Percentiles rank a stretch among this genome's conserved stretches.
Conservation (phyloP, 2,888 invertebrate species). For the Nomada ferruginata region DNA sequence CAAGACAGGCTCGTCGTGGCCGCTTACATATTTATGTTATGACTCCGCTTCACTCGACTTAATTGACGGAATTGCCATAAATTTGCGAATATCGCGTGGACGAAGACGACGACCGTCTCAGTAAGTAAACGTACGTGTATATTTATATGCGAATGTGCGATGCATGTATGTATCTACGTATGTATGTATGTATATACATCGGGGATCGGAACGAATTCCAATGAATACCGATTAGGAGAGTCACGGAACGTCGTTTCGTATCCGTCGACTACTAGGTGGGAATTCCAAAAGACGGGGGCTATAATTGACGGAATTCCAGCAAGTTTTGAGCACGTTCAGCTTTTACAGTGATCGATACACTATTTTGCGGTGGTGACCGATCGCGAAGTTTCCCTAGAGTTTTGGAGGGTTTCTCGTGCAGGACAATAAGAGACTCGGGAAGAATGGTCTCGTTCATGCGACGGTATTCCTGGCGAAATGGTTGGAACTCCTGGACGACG, state of each 20-base stretch:
- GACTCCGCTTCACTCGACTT: slow-evolving; percentile 82
- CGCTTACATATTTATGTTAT: slow-evolving; percentile 84
- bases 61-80: slow-evolving; percentile 84
- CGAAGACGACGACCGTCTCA: slow-evolving; percentile 32
- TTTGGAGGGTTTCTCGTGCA: slow-evolving; percentile 18
- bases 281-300: slow-evolving; percentile 61
- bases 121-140: not conserved
- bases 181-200: slow-evolving; percentile 9
- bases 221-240: slow-evolving; percentile 71
- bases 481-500: not conserved
- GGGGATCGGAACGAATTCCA: slow-evolving; percentile 67
- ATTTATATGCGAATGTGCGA: not conserved
- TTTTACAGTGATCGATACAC: slow-evolving; percentile 57
- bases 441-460: slow-evolving; percentile 28
- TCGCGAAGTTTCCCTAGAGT: slow-evolving; percentile 36
- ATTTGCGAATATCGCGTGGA: slow-evolving; percentile 80
- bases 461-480: slow-evolving; percentile 9
- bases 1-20: slow-evolving; percentile 73
- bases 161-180: not conserved
- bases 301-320: slow-evolving; percentile 59
- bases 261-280: slow-evolving; percentile 48
- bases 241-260: slow-evolving; percentile 62
- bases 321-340: slow-evolving; percentile 54
- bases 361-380: slow-evolving; percentile 31
- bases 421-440: slow-evolving; percentile 39